Evolutionary conservation across 2,113 vertebrate genomes (phyloP).

Genomic region (Macaca nemestrina): DNA sequence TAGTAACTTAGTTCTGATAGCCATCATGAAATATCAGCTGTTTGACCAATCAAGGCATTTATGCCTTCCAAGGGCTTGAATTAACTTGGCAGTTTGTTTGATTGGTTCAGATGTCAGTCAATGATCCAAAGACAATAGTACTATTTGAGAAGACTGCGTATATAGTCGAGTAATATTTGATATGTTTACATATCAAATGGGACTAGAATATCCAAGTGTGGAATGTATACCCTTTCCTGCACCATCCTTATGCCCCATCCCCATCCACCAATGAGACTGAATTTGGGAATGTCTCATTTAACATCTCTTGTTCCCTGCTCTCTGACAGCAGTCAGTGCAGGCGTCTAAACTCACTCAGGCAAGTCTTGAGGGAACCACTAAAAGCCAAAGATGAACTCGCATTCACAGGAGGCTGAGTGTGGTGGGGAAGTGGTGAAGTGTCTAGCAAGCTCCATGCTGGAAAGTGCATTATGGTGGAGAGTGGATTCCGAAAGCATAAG

Average conservation of each 20-base stretch:
- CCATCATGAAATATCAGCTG: neutral
- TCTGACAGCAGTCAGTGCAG: neutral
- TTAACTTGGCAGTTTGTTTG: neutral
- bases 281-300: neutral
- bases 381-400: neutral
- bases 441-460: neutral
- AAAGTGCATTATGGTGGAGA: neutral
- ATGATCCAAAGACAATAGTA: neutral
- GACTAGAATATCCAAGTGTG: neutral
- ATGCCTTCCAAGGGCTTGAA: neutral
- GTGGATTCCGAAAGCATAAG: neutral
- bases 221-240: neutral
- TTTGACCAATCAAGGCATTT: neutral
- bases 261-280: neutral
- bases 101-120: conserved; percentile 11
- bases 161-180: neutral
- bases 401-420: neutral
- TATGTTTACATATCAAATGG: neutral
- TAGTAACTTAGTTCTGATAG: neutral
- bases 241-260: neutral
- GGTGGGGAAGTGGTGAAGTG: neutral
- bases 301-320: neutral
- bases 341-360: neutral
- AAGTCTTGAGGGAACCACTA: neutral
- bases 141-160: neutral